These are phyloP conservation scores for Origma solitaria DNA, from an alignment of 2,113 vertebrate species.

Conservation along the genomic window DNA sequence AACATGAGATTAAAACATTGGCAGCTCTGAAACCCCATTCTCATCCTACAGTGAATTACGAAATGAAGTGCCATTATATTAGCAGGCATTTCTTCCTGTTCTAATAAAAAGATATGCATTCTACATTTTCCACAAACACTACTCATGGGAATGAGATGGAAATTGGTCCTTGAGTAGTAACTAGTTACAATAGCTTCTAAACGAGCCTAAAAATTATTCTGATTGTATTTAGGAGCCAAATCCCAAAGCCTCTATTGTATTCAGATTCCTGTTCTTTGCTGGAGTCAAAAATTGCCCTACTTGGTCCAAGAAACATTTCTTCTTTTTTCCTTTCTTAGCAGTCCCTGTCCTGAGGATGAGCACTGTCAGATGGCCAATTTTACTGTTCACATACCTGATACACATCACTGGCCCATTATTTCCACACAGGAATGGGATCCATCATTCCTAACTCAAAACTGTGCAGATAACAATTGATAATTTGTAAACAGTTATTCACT, in stretches of 20 bases:
- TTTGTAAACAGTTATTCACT: constrained; percentile 49
- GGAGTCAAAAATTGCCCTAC: neutral
- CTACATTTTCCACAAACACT: constrained; percentile 21
- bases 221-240: neutral
- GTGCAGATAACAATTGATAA: constrained; percentile 52
- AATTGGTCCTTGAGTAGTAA: neutral
- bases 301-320: neutral
- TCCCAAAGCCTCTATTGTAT: neutral
- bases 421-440: neutral
- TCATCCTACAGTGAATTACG: neutral
- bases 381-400: neutral
- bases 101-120: constrained; percentile 16
- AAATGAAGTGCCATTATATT: constrained; percentile 9
- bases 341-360: neutral
- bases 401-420: constrained; percentile 10
- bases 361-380: neutral
- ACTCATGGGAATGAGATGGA: neutral
- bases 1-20: constrained; percentile 12
- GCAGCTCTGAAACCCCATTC: constrained; percentile 7
- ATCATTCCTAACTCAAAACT: constrained; percentile 48
- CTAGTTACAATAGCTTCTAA: constrained; percentile 15
- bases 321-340: neutral
- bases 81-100: constrained; percentile 1
- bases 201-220: constrained; percentile 5
- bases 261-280: neutral